Percentiles rank a stretch among this genome's conserved stretches.
phyloP scores from a whole-genome alignment of 2,797 vertebrate species.

The Amblyopsis hoosieri region DNA sequence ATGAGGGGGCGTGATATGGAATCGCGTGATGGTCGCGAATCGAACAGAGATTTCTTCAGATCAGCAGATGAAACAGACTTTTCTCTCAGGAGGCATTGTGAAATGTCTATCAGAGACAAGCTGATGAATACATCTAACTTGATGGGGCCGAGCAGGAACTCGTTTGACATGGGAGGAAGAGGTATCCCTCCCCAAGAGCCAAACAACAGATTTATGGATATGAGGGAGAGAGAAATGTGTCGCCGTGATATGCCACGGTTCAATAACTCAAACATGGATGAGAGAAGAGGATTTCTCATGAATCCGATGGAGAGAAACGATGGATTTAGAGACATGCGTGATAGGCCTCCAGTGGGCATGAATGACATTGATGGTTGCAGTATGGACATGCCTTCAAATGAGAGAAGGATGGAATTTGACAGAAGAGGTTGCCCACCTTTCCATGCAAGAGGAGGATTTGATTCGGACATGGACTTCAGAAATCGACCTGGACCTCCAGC shows the following conservation, averaged over 20 bases:
- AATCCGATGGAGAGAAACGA: constrained; percentile 71
- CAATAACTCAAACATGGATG: constrained; percentile 71
- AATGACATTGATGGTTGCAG: constrained; percentile 61
- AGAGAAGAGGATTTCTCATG: constrained; percentile 73
- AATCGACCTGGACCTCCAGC: constrained; percentile 79
- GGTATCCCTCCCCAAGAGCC: constrained; percentile 82
- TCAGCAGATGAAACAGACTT: constrained; percentile 71
- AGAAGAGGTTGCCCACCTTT: constrained; percentile 69
- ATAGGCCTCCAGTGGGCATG: constrained; percentile 72
- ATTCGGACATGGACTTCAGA: constrained; percentile 86
- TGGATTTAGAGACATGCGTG: constrained; percentile 81
- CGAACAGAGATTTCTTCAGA: constrained; percentile 76
- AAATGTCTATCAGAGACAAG: constrained; percentile 68
- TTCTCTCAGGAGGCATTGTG: constrained; percentile 80
- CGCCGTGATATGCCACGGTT: constrained; percentile 79
- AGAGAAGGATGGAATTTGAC: constrained; percentile 75
- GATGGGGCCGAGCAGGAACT: constrained; percentile 80
- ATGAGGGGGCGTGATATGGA: constrained; percentile 87
- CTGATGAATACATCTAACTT: constrained; percentile 82
- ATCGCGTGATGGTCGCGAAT: constrained; percentile 83
- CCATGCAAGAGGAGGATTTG: constrained; percentile 77
- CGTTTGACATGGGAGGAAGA: constrained; percentile 83
- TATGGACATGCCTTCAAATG: constrained; percentile 69
- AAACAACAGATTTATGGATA: constrained; percentile 83
- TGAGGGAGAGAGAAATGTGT: constrained; percentile 82